phyloP scores from a whole-genome alignment of 2,797 vertebrate species.

The Eleutherodactylus coqui region DNA sequence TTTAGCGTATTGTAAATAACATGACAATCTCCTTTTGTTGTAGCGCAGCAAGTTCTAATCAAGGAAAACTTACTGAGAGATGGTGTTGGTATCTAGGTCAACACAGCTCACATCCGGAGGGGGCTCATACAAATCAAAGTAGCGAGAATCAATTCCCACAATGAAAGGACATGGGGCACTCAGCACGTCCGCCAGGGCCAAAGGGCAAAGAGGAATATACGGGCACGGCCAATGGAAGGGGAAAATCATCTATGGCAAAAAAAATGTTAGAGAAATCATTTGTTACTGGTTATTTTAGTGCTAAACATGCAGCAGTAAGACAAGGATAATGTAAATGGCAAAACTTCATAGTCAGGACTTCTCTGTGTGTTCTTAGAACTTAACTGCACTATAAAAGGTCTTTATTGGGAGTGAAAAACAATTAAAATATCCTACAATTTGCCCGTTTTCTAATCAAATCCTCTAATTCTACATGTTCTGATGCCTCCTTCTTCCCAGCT shows the following conservation, averaged over 20 bases:
- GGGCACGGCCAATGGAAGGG: conserved; percentile 99
- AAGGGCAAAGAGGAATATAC: conserved; percentile 95
- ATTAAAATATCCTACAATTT: neutral
- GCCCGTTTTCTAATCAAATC: neutral
- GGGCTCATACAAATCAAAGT: conserved; percentile 97
- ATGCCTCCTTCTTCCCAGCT: neutral
- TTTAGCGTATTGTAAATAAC: conserved; percentile 1
- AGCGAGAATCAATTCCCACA: conserved; percentile 96
- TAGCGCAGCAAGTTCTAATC: conserved; percentile 19
- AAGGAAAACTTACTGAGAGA: conserved; percentile 91
- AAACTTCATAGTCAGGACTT: neutral
- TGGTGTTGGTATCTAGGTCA: conserved; percentile 98
- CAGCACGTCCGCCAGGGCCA: conserved; percentile 94
- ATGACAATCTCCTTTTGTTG: conserved; percentile 13
- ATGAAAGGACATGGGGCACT: conserved; percentile 98
- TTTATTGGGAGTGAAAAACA: neutral
- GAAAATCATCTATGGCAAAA: conserved; percentile 91
- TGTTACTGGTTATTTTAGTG: neutral
- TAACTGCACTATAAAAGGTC: neutral
- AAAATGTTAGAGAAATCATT: conserved; percentile 27
- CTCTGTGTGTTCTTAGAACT: neutral
- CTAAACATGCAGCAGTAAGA: too few relatives aligned
- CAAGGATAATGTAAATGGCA: neutral
- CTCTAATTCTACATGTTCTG: neutral
- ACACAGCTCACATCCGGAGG: conserved; percentile 96